Conservation (phyloP, 2,888 invertebrate species). For the Oeneis ivallda region DNA sequence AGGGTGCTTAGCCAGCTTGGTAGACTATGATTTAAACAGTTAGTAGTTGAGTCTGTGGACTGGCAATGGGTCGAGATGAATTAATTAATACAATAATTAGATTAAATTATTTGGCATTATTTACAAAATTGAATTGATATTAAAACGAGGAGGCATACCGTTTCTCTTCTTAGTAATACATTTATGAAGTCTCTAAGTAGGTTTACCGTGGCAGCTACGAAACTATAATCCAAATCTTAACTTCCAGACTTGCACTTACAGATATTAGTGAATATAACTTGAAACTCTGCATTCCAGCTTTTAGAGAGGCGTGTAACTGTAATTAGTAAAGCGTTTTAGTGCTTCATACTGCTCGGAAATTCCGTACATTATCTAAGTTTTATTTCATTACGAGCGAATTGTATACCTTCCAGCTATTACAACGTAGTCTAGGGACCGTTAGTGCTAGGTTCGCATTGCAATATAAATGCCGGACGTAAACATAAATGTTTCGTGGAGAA, state of each 20-base stretch:
- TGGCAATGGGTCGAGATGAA: too few species aligned
- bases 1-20: too few species aligned
- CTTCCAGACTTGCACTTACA: constrained; percentile 51
- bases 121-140: too few species aligned
- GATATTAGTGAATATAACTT: constrained; percentile 66
- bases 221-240: constrained; percentile 31
- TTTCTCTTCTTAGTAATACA: too few species aligned
- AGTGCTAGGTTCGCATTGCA: constrained; percentile 1
- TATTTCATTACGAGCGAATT: constrained; percentile 46
- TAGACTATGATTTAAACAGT: too few species aligned
- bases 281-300: constrained; percentile 69
- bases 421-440: constrained; percentile 22
- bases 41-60: too few species aligned
- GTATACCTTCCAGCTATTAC: constrained; percentile 36
- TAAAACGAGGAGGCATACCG: too few species aligned
- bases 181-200: constrained; percentile 5
- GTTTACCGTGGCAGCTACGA: constrained; percentile 23
- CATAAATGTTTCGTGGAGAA: not conserved
- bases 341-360: constrained; percentile 44
- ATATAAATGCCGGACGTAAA: not conserved
- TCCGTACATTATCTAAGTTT: constrained; percentile 46
- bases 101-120: too few species aligned
- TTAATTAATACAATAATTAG: too few species aligned
- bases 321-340: constrained; percentile 67
- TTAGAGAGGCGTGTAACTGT: constrained; percentile 53